Percentiles rank a stretch among this genome's conserved stretches.
These are phyloP conservation scores for Leptinotarsa undecemlineata DNA, from an alignment of 1,140 invertebrate species.

Conservation along the genomic window DNA sequence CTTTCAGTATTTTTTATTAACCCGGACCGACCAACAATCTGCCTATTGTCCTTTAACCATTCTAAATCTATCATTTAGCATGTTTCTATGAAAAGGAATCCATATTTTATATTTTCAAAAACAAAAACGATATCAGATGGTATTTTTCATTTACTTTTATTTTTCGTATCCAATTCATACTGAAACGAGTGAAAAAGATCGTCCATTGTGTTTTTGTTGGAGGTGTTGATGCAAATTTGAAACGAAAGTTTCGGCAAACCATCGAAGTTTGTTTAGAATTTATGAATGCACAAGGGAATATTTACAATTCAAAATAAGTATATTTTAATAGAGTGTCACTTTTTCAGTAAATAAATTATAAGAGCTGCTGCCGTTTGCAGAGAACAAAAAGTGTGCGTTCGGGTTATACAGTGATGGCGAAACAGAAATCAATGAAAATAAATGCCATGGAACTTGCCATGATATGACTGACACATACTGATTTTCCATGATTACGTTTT, in stretches of 20 bases:
- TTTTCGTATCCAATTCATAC: background rate
- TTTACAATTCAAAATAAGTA: conserved; percentile 52
- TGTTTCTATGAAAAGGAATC: no score
- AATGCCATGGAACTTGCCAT: no score
- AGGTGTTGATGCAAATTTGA: conserved; percentile 40
- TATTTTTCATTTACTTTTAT: background rate
- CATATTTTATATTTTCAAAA: background rate
- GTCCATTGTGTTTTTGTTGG: conserved; percentile 38
- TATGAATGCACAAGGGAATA: conserved; percentile 42
- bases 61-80: background rate
- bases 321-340: conserved; percentile 45
- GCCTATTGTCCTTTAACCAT: background rate
- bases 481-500: no score
- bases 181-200: conserved; percentile 18
- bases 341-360: conserved; percentile 31
- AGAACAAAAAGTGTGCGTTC: conserved; percentile 12
- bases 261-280: conserved; percentile 36
- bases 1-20: background rate
- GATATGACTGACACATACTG: no score
- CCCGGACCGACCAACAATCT: background rate
- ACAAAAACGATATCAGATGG: background rate
- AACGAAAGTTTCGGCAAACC: conserved; percentile 33
- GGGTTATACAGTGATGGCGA: no score
- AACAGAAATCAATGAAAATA: no score
- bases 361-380: conserved; percentile 17